Percentiles rank a stretch among this genome's conserved stretches.
Conservation (phyloP, 2,888 invertebrate genomes). For the Apamea epomidion region DNA sequence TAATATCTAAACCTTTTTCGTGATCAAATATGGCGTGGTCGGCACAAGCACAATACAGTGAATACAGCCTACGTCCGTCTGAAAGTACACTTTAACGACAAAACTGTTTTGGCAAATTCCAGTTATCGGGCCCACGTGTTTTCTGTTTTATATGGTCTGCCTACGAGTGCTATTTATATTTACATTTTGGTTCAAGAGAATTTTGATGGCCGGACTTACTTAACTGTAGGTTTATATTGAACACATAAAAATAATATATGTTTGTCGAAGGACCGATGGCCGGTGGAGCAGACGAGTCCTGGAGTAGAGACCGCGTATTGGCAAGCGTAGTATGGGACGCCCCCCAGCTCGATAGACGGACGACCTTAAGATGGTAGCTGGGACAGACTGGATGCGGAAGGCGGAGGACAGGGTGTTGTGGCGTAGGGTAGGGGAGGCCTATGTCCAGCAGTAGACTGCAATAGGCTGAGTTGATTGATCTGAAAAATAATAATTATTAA, state of each 20-base stretch:
- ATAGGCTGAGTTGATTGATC: background rate
- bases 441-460: background rate
- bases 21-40: slow-evolving; percentile 45
- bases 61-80: slow-evolving; percentile 61
- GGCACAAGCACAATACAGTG: slow-evolving; percentile 43
- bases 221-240: background rate
- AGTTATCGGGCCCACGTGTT: slow-evolving; percentile 61
- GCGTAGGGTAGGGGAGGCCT: too few species aligned
- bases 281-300: background rate
- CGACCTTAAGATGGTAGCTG: too few species aligned
- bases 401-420: too few species aligned
- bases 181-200: slow-evolving; percentile 38
- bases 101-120: slow-evolving; percentile 64
- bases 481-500: slow-evolving; percentile 2
- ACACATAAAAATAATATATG: background rate
- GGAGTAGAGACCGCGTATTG: too few species aligned
- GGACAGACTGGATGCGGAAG: too few species aligned
- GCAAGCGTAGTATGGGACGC: background rate
- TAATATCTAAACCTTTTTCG: slow-evolving; percentile 19
- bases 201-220: slow-evolving; percentile 8
- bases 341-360: background rate
- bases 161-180: slow-evolving; percentile 39
- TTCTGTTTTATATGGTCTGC: slow-evolving; percentile 52
- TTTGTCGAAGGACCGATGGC: background rate
- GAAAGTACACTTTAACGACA: slow-evolving; percentile 52